Evolutionary conservation across 2,888 invertebrate species (phyloP).

Genomic region (Didymodactylos carnosus): DNA sequence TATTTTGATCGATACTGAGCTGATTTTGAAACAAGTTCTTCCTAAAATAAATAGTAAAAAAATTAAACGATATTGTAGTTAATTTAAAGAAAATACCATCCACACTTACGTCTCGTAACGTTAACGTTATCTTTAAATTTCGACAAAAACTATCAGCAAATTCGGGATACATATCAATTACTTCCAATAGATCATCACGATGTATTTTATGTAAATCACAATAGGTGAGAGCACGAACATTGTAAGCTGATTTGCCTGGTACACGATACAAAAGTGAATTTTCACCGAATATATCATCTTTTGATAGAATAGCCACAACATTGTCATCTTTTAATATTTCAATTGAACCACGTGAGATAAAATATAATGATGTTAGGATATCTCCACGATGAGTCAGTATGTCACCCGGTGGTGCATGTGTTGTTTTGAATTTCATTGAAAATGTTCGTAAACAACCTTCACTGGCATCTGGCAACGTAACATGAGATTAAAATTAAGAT

Average conservation of each 20-base stretch:
- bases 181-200: conserved; percentile 12
- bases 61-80: no score
- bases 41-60: background rate
- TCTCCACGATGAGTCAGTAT: conserved; percentile 86
- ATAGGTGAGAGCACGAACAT: conserved; percentile 13
- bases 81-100: background rate
- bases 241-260: conserved; percentile 11
- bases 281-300: conserved; percentile 14
- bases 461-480: conserved; percentile 38
- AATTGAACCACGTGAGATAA: conserved; percentile 61
- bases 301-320: conserved; percentile 29
- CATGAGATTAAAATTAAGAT: no score
- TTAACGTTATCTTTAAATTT: conserved; percentile 10
- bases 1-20: background rate
- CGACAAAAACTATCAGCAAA: conserved; percentile 10
- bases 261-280: conserved; percentile 6
- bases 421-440: conserved; percentile 67
- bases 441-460: conserved; percentile 87
- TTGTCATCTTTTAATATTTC: conserved; percentile 11
- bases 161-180: conserved; percentile 14
- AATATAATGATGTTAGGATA: conserved; percentile 81
- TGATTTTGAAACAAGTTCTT: background rate
- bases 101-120: conserved; percentile 9
- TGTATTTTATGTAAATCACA: conserved; percentile 13
- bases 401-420: conserved; percentile 75